Conservation (phyloP, 2,113 vertebrate genomes). For the Cygnus buccinator region DNA sequence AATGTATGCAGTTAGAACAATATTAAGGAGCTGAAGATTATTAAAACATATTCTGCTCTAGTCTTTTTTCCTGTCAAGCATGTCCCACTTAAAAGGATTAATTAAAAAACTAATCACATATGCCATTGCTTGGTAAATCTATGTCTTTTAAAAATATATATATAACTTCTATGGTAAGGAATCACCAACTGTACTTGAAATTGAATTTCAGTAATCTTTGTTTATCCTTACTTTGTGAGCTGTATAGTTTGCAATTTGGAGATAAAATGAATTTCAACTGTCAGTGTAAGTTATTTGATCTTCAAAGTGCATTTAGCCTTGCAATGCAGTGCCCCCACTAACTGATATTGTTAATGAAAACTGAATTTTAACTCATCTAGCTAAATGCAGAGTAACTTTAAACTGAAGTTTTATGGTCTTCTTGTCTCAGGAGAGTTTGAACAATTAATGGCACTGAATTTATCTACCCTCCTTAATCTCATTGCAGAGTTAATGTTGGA, state of each 20-base stretch:
- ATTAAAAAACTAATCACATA: neutral
- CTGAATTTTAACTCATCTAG: neutral
- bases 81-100: neutral
- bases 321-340: neutral
- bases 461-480: neutral
- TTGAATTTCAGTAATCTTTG: neutral
- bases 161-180: neutral
- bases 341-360: neutral
- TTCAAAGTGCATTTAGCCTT: neutral
- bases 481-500: neutral
- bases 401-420: neutral
- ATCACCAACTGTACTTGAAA: neutral
- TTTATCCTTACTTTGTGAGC: neutral
- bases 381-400: neutral
- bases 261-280: neutral
- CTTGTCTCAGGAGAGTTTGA: neutral
- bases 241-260: neutral
- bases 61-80: neutral
- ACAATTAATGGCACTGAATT: neutral
- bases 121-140: neutral
- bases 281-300: fast-evolving
- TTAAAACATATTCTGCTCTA: neutral
- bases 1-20: neutral
- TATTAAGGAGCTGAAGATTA: neutral
- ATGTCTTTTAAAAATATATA: neutral